These are phyloP conservation scores for Bubo bubo DNA, from an alignment of 2,113 vertebrate genomes.

Conservation along the genomic window DNA sequence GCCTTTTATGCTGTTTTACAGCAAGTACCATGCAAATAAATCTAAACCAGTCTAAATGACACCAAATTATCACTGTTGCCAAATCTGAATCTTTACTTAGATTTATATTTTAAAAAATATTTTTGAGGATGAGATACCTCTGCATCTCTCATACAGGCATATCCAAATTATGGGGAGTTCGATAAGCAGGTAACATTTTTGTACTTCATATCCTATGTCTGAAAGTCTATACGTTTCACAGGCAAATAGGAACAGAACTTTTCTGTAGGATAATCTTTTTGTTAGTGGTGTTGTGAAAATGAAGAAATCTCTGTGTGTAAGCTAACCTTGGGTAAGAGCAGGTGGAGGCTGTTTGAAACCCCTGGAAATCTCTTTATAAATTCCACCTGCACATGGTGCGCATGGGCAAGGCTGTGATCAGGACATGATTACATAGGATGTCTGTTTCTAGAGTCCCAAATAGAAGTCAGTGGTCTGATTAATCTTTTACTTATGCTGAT, in stretches of 20 bases:
- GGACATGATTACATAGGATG: not conserved
- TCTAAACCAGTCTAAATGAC: not conserved
- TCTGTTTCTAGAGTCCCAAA: not conserved
- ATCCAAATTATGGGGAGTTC: not conserved
- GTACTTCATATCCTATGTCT: not conserved
- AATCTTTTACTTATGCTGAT: not conserved
- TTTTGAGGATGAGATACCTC: not conserved
- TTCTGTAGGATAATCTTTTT: not conserved
- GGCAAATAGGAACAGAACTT: not conserved
- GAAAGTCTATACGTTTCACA: not conserved
- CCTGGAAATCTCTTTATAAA: not conserved
- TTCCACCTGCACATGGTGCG: not conserved
- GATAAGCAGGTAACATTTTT: not conserved
- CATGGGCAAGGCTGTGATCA: not conserved
- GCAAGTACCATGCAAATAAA: not conserved
- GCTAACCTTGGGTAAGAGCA: not conserved
- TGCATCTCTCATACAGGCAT: not conserved
- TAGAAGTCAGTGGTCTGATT: not conserved
- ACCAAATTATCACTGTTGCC: not conserved
- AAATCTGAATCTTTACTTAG: not conserved
- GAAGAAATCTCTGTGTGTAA: not conserved
- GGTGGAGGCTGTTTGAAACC: not conserved
- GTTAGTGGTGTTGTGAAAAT: not conserved
- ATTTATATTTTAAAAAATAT: accelerated
- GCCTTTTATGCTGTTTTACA: not conserved